A percentile compares a stretch with the other conserved stretches of the same genome.
These are phyloP conservation scores for Holothuria leucospilota DNA, from an alignment of 53 echinoderm and acorn worm species.

Conservation along the genomic window DNA sequence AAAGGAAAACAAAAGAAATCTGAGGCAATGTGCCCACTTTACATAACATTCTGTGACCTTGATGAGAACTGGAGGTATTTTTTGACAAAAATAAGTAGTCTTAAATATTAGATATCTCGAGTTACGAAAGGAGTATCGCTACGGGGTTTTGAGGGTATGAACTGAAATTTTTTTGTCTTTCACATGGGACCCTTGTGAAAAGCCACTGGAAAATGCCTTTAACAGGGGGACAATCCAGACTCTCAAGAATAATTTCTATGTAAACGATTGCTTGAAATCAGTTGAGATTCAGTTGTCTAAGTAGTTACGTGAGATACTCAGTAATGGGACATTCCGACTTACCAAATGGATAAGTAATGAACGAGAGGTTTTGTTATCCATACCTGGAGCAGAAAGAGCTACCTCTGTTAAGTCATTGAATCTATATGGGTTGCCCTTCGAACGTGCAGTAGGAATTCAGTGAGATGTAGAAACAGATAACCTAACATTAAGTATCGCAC, in stretches of 20 bases:
- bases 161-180: too few relatives aligned
- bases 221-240: not conserved
- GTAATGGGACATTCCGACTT: slow-evolving; percentile 54
- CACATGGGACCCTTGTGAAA: too few relatives aligned
- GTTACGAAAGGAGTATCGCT: too few relatives aligned
- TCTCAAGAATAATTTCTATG: slow-evolving; percentile 28
- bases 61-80: too few relatives aligned
- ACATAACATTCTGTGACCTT: too few relatives aligned
- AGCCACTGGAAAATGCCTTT: too few relatives aligned
- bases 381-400: slow-evolving; percentile 58
- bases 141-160: too few relatives aligned
- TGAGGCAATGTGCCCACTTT: too few relatives aligned
- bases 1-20: too few relatives aligned
- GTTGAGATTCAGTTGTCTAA: not conserved
- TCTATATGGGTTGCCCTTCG: slow-evolving; percentile 47
- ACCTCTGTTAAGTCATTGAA: slow-evolving; percentile 36
- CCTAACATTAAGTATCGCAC: slow-evolving; percentile 50
- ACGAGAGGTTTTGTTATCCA: slow-evolving; percentile 40
- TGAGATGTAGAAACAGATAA: slow-evolving; percentile 64
- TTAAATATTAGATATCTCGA: too few relatives aligned
- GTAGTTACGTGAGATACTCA: slow-evolving; percentile 30
- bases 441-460: slow-evolving; percentile 39
- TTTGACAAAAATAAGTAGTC: too few relatives aligned
- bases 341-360: slow-evolving; percentile 61
- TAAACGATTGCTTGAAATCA: slow-evolving; percentile 50